A percentile compares a stretch with the other conserved stretches of the same genome.
These are phyloP conservation scores for Pseudochromis fuscus DNA, from an alignment of 2,797 vertebrate species.

Conservation along the genomic window DNA sequence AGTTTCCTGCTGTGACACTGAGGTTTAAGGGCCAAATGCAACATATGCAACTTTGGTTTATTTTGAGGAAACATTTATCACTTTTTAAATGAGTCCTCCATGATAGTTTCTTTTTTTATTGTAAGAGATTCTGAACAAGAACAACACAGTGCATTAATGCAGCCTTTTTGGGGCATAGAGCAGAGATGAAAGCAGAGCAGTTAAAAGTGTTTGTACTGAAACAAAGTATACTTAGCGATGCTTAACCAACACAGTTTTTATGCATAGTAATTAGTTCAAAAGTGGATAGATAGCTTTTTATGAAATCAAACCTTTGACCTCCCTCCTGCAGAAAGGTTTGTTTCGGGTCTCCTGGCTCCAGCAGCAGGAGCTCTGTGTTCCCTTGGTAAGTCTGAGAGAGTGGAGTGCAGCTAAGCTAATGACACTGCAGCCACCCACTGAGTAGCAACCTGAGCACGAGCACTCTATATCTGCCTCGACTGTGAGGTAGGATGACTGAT, in stretches of 20 bases:
- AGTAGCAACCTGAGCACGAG: conserved; percentile 53
- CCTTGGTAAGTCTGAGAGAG: conserved; percentile 67
- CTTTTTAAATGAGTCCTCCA: conserved; percentile 28
- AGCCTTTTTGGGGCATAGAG: conserved; percentile 44
- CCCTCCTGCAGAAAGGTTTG: conserved; percentile 75
- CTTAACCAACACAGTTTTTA: conserved; percentile 42
- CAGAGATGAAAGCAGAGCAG: conserved; percentile 44
- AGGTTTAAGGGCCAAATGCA: neutral
- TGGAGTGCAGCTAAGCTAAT: conserved; percentile 64
- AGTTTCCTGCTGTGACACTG: neutral
- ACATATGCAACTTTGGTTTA: neutral
- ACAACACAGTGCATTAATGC: conserved; percentile 47
- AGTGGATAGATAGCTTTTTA: conserved; percentile 57
- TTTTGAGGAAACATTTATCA: conserved; percentile 39
- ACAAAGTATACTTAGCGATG: conserved; percentile 40
- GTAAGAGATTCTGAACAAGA: conserved; percentile 42
- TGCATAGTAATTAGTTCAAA: conserved; percentile 59
- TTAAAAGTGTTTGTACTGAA: conserved; percentile 52
- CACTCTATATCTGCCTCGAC: conserved; percentile 26
- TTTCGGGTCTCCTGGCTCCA: conserved; percentile 62
- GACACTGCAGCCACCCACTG: conserved; percentile 50
- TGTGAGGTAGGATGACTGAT: conserved; percentile 19
- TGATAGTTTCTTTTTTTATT: conserved; percentile 10
- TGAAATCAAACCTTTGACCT: conserved; percentile 70
- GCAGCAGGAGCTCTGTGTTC: conserved; percentile 65